Conservation (phyloP, 2,797 vertebrate species). For the Falco cherrug region DNA sequence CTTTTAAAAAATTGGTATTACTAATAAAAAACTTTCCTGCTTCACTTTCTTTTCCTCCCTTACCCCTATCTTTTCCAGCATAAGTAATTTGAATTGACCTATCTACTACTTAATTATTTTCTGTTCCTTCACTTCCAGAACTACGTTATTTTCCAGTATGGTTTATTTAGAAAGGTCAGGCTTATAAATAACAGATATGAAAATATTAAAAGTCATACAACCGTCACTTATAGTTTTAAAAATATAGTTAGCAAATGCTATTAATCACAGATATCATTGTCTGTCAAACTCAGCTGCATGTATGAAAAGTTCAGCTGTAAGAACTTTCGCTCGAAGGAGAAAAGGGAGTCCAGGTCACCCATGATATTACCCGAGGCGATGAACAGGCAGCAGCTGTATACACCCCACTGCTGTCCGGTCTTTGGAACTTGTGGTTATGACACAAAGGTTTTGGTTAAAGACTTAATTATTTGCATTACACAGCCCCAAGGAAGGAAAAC, state of each 20-base stretch:
- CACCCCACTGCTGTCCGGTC: neutral
- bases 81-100: neutral
- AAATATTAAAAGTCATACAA: neutral
- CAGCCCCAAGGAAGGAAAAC: neutral
- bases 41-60: neutral
- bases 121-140: neutral
- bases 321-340: neutral
- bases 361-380: neutral
- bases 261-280: neutral
- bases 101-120: neutral
- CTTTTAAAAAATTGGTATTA: neutral
- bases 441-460: neutral
- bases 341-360: neutral
- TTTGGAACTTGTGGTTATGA: neutral
- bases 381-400: neutral
- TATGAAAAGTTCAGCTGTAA: neutral
- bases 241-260: neutral
- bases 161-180: neutral
- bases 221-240: neutral
- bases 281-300: neutral
- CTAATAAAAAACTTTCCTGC: neutral
- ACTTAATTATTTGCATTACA: neutral
- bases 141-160: neutral
- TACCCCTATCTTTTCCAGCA: neutral
- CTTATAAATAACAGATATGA: neutral